Base-by-base conservation (phyloP, 1,140 invertebrate species). In the Neuroterus valhalla region DNA sequence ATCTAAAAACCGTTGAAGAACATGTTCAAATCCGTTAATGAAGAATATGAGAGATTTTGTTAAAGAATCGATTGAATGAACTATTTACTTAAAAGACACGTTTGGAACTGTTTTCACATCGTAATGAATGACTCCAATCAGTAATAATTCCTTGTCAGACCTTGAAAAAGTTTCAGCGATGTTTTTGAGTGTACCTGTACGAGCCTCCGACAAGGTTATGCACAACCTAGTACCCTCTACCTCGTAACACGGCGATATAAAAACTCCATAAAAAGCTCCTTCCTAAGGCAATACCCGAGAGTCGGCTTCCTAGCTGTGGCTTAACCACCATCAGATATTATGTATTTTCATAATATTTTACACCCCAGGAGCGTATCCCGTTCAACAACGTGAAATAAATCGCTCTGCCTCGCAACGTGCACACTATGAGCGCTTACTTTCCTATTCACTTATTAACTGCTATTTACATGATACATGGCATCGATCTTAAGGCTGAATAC, bases 261-360 rank as follows among this genome's bases (percentile, higher is more conserved):
- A 86, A 86, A 84, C 42, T 72, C 78, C 70, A 79, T 86, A 86
- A 86, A 86, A 86, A 80, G 78, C 72, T 73, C 31, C 71, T 76
- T 80, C 76, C 70, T 69, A 72, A 68, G 52, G 74, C 50, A 66
- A 71, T 74, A 75, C 62, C 74, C 68, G 44, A 45, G 66, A 75
- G 70, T 72, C 71, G 55, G 19, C 38, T 50, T 73, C 78, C 62
- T 26, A 26, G 38, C 67, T 75, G 23, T 71, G 72, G 82, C 78
- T 86, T 86, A 82, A 85, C 78, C 77, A 76, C 81, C 79, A 81
- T 83, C 76, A 78, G 78, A 80, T 78, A 82, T 84, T 85, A 85
- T 78, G 77, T 81, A 83, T 85, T 85, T 85, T 85, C 78, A 84
- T 83, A 80, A 84, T 82, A 82, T 81, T 83, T 84, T 82, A 82